These are phyloP conservation scores for Paratilapia polleni DNA, from an alignment of 2,113 vertebrate genomes.

Conservation along the genomic window DNA sequence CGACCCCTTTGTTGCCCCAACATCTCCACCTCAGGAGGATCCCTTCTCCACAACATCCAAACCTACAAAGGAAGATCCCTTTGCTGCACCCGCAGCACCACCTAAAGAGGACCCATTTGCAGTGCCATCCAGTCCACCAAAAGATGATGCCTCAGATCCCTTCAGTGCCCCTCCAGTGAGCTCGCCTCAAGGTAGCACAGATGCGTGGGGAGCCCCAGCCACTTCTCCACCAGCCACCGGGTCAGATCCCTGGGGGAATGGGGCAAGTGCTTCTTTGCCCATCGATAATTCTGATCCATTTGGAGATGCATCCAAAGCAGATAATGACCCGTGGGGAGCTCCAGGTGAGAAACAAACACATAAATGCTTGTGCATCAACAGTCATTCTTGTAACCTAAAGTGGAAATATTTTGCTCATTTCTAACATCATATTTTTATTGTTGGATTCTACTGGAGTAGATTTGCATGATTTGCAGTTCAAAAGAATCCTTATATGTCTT, in stretches of 20 bases:
- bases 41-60: conserved; percentile 18
- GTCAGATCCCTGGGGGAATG: conserved; percentile 79
- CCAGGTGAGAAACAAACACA: conserved; percentile 61
- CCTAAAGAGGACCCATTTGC: conserved; percentile 43
- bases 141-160: conserved; percentile 51
- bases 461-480: background rate
- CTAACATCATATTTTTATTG: background rate
- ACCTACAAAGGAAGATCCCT: conserved; percentile 17
- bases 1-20: conserved; percentile 13
- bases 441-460: background rate
- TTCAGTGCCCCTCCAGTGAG: conserved; percentile 39
- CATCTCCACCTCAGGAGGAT: conserved; percentile 24
- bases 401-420: background rate
- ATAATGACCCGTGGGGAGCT: conserved; percentile 76
- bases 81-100: background rate
- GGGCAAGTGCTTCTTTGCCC: conserved; percentile 3
- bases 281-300: conserved; percentile 64
- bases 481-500: background rate
- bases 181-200: conserved; percentile 20
- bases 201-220: conserved; percentile 54
- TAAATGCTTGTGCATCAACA: background rate
- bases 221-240: conserved; percentile 22
- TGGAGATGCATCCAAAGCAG: conserved; percentile 64
- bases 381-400: background rate
- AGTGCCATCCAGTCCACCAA: conserved; percentile 30